Percentiles rank a stretch among this genome's conserved stretches.
phyloP scores from a whole-genome alignment of 53 echinoderm and acorn worm genomes.

The Patiria pectinifera region DNA sequence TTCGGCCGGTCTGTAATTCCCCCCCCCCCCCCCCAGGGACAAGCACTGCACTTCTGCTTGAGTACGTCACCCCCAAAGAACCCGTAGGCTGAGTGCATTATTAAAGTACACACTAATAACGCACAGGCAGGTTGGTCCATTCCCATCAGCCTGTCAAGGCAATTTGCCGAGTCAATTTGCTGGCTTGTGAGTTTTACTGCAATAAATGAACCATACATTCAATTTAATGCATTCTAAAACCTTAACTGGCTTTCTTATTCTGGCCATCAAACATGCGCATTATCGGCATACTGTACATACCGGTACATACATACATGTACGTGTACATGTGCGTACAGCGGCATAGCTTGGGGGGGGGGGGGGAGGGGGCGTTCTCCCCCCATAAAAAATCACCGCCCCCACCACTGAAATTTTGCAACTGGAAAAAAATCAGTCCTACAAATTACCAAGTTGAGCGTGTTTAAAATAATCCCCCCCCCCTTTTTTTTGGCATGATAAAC shows the following conservation, averaged over 20 bases:
- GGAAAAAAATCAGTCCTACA: no score
- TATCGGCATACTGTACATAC: neutral
- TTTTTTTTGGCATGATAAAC: no score
- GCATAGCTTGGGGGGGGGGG: no score
- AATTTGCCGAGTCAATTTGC: neutral
- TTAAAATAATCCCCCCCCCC: no score
- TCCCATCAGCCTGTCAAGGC: neutral
- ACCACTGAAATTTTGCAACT: no score
- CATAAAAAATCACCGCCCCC: no score
- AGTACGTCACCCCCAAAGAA: neutral
- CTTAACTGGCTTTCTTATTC: neutral
- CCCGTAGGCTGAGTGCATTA: neutral
- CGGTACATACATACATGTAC: neutral
- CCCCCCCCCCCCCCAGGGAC: neutral
- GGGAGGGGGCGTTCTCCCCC: neutral
- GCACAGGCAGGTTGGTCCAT: neutral
- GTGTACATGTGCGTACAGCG: neutral
- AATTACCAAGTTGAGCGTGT: no score
- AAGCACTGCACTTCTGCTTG: neutral
- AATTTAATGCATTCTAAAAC: neutral
- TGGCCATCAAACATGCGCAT: neutral
- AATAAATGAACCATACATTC: neutral
- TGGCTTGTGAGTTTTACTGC: neutral
- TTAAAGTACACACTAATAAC: neutral
- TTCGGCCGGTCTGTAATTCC: neutral